Evolutionary conservation across 2,888 invertebrate species (phyloP).

Genomic region (Electrophaes corylata): DNA sequence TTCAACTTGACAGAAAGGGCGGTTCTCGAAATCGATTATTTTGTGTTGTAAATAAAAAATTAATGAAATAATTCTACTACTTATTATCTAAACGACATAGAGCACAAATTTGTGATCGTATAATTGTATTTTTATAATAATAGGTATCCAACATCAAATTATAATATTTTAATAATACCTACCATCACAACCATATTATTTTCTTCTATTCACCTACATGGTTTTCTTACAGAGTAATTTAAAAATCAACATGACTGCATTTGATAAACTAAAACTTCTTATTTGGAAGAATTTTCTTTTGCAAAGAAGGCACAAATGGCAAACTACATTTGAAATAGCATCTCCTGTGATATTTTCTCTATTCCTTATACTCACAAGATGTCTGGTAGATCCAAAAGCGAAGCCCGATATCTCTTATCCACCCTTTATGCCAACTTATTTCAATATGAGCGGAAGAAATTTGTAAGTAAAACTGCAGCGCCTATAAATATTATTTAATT

Average conservation of each 20-base stretch:
- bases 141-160: too few relatives aligned
- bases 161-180: too few relatives aligned
- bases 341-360: constrained; percentile 88
- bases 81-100: too few relatives aligned
- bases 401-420: constrained; percentile 65
- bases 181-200: neutral
- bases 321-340: constrained; percentile 88
- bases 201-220: neutral
- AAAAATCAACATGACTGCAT: constrained; percentile 64
- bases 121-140: too few relatives aligned
- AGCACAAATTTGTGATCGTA: too few relatives aligned
- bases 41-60: constrained; percentile 13
- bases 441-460: constrained; percentile 66
- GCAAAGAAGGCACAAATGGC: constrained; percentile 89
- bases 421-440: constrained; percentile 72
- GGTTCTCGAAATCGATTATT: constrained; percentile 27
- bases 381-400: constrained; percentile 86
- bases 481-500: neutral
- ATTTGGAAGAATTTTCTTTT: constrained; percentile 93
- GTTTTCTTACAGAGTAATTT: constrained; percentile 36
- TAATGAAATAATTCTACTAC: neutral
- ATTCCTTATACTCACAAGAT: constrained; percentile 89
- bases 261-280: constrained; percentile 87
- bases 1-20: neutral
- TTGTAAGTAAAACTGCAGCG: constrained; percentile 59